Evolutionary conservation across 2,888 invertebrate genomes (phyloP).

Genomic region (Phania funesta): DNA sequence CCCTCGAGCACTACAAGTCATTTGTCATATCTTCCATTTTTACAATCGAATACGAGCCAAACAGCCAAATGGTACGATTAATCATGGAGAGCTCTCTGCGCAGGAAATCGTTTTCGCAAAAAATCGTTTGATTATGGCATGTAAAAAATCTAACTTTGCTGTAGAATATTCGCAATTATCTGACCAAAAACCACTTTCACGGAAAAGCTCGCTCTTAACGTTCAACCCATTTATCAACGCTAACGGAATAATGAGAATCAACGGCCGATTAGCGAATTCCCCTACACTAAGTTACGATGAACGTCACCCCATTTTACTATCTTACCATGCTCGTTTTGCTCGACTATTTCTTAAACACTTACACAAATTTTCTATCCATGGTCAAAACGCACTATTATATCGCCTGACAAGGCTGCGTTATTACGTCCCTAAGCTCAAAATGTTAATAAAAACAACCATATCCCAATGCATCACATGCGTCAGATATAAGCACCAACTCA

Average conservation of each 20-base stretch:
- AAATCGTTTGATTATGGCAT: not conserved
- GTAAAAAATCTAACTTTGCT: not conserved
- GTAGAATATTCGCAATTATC: not conserved
- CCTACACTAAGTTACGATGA: not conserved
- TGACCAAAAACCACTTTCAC: too few species aligned
- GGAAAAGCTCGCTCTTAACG: not conserved
- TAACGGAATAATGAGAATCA: not conserved
- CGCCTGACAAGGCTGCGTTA: not conserved
- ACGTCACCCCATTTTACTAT: not conserved
- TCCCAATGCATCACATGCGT: not conserved
- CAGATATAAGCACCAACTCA: not conserved
- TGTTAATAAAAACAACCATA: not conserved
- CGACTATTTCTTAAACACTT: not conserved
- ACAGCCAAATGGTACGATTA: not conserved
- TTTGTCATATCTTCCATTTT: too few species aligned
- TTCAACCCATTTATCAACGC: not conserved
- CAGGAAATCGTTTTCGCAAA: not conserved
- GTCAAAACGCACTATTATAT: not conserved
- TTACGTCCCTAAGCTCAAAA: not conserved
- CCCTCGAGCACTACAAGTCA: not conserved
- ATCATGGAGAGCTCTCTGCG: too few species aligned
- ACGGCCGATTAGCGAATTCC: not conserved
- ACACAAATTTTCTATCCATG: not conserved
- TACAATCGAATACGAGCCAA: too few species aligned
- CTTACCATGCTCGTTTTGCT: not conserved